Base-by-base conservation (phyloP, 2,797 vertebrate species). In the Platalea minor region DNA sequence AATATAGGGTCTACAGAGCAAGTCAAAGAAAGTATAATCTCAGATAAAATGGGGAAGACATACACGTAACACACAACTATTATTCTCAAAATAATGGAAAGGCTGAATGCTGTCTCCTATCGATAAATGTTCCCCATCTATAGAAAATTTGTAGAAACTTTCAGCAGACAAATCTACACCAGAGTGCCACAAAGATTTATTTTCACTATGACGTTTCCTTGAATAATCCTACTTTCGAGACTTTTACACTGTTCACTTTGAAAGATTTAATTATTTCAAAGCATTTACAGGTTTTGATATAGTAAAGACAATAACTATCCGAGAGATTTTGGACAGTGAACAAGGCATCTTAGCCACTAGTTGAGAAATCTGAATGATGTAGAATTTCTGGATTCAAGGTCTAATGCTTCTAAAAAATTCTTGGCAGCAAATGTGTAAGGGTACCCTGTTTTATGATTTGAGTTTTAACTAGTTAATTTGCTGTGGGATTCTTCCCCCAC, bases 261-360 rank as follows among this genome's bases (percentile, higher is more conserved):
- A 96, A 94, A 85, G 50, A 83, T 77, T 89, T 88, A 81, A 90
- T 96, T 28, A 92, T 86, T 95, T 91, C 90, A 83, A 95, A 54
- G 56, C 54, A 79, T 78, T 87, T 94, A 80, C 48, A 81, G 31
- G 70, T 87, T 91, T 73, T 59, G 20, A 93, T 81, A 85, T 94
- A 90, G 75, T 77, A 77, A 41, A 31, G 65, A 70, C 45, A 91
- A 28, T 81, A 89, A 88, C 64, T 74, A 77, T 39, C 51, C 88
- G 31, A 90, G 43, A 83, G 70, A 29, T 78, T 88, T 61, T 80
- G 68, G 76, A 85, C 43, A 81, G 25, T 67, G 63, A 73, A 39
- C 13, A 60, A 69, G 33, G 17, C 20, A 74, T 46, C 26, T 92
- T 70, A 93, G 70, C 35, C 53, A 76, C 28, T 59, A 87, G 56